Evolutionary conservation across 2,888 invertebrate genomes (phyloP).

Genomic region (Pherbina coryleti): DNA sequence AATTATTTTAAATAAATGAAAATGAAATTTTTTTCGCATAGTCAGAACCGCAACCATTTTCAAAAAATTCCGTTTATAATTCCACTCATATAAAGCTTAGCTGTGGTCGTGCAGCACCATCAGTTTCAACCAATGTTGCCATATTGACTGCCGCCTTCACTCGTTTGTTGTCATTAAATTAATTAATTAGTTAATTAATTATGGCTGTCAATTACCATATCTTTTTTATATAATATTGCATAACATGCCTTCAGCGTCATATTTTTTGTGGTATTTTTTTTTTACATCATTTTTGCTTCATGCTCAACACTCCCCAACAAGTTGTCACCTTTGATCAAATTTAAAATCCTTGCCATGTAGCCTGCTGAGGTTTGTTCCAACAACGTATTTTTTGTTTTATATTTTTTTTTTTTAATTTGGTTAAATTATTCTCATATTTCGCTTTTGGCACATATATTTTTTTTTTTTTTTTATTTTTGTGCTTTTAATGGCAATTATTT

Average conservation of each 20-base stretch:
- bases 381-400: too few species aligned
- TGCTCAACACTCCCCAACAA: neutral
- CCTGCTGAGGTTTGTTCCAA: too few species aligned
- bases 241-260: neutral
- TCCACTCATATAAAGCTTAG: neutral
- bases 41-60: neutral
- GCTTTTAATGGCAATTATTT: neutral
- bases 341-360: too few species aligned
- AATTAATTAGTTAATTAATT: slow-evolving; percentile 53
- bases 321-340: neutral
- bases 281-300: neutral
- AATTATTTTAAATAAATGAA: neutral
- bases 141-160: slow-evolving; percentile 6
- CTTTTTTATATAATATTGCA: neutral
- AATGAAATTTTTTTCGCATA: neutral
- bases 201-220: slow-evolving; percentile 45
- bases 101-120: neutral
- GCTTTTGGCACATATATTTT: neutral
- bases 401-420: too few species aligned
- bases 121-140: neutral
- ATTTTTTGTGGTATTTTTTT: neutral
- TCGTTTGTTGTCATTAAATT: slow-evolving; percentile 9
- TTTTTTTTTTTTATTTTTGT: neutral
- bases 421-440: neutral
- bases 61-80: neutral